A percentile compares a stretch with the other conserved stretches of the same genome.
Conservation (phyloP, 1,140 invertebrate genomes). For the Sesamia nonagrioides region DNA sequence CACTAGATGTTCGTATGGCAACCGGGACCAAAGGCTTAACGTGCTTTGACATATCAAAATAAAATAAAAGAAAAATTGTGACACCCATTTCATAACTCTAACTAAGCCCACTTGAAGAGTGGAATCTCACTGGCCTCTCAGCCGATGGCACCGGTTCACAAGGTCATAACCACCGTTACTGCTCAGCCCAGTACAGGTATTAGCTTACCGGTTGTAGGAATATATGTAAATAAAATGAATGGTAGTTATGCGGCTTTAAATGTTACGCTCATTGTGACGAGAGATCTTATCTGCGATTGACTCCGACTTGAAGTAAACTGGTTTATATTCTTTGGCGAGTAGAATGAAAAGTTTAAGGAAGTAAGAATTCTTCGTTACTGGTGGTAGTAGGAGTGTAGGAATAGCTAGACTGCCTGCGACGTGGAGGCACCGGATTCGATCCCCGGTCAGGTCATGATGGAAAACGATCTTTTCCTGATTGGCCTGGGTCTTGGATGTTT, state of each 20-base stretch:
- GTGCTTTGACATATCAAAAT: too few relatives aligned
- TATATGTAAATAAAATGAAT: conserved; percentile 29
- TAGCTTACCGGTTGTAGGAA: conserved; percentile 13
- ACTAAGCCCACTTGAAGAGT: background rate
- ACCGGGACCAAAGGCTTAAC: too few relatives aligned
- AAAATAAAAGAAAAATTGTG: too few relatives aligned
- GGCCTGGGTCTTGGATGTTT: too few relatives aligned
- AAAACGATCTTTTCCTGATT: too few relatives aligned
- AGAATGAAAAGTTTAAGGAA: too few relatives aligned
- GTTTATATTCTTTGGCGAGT: background rate
- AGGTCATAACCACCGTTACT: conserved; percentile 48
- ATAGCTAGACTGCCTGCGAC: too few relatives aligned
- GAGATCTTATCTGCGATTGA: conserved; percentile 1
- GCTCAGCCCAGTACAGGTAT: background rate
- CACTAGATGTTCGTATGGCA: too few relatives aligned
- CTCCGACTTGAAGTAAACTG: background rate
- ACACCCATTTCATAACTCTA: background rate
- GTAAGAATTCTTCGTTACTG: too few relatives aligned
- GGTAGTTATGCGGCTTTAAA: conserved; percentile 1
- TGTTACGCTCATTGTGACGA: background rate
- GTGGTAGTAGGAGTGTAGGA: too few relatives aligned
- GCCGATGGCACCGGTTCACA: conserved; percentile 29
- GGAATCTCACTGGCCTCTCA: background rate
- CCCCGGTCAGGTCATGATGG: too few relatives aligned
- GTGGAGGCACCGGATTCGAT: too few relatives aligned